These are phyloP conservation scores for Strigamia transsilvanica DNA, from an alignment of 2,888 invertebrate species.

Conservation along the genomic window DNA sequence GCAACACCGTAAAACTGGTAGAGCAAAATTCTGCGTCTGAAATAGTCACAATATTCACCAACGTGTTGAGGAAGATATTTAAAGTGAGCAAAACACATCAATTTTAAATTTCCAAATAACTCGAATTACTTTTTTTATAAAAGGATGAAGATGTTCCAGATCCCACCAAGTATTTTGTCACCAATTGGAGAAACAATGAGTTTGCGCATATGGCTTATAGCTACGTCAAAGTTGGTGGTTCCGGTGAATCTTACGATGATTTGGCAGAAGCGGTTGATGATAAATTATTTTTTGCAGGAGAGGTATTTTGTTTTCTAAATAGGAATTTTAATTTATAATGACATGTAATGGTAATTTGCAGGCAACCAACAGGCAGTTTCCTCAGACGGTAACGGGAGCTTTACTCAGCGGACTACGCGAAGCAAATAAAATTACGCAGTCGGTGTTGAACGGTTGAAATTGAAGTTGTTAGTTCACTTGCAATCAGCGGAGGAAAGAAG, in stretches of 20 bases:
- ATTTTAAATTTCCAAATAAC: background rate
- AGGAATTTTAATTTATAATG: background rate
- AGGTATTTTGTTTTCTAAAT: constrained; percentile 61
- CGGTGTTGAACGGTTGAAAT: background rate
- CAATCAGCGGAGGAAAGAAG: too few relatives aligned
- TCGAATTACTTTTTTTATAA: constrained; percentile 58
- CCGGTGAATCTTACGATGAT: constrained; percentile 63
- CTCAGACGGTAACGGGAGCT: constrained; percentile 67
- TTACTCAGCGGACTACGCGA: constrained; percentile 66
- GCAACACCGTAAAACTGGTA: constrained; percentile 63
- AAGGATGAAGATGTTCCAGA: constrained; percentile 62
- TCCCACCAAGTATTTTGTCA: constrained; percentile 64
- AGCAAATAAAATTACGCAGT: constrained; percentile 60
- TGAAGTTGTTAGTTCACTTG: too few relatives aligned
- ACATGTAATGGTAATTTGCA: constrained; percentile 58
- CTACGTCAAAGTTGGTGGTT: constrained; percentile 64
- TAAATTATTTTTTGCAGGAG: constrained; percentile 66
- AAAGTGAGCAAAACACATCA: constrained; percentile 58
- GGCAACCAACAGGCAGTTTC: constrained; percentile 66
- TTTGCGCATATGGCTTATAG: constrained; percentile 65
- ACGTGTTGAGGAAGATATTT: constrained; percentile 63
- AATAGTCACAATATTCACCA: constrained; percentile 63
- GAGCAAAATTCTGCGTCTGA: constrained; percentile 63
- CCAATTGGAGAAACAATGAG: constrained; percentile 64
- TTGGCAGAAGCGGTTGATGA: constrained; percentile 63